Evolutionary conservation across 2,113 vertebrate species (phyloP), one percentile per base, ranked within the genome.

Genomic region (Pantherophis guttatus): DNA sequence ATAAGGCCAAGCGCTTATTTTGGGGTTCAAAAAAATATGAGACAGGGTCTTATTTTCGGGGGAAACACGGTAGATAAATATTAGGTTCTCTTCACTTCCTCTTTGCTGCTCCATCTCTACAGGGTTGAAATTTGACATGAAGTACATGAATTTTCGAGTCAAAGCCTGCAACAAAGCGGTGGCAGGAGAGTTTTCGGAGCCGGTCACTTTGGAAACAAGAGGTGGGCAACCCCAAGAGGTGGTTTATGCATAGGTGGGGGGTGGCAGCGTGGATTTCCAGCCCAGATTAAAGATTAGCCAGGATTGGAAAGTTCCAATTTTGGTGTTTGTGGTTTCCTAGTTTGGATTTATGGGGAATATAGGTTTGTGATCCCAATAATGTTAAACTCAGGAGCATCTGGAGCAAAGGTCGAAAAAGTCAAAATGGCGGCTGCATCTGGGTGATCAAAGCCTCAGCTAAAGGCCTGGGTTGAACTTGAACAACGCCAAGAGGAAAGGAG

Each of bases 151-250:
- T 7, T 99, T 99, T 91, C 98, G 99, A 0, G 99, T 99, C 62
- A 99, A 97, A 94, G 99, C 99, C 0, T 99, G 99, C 50, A 99
- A 99, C 97, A 99, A 99, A 95, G 99, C 99, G 0, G 99, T 99
- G 91, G 98, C 99, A 0, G 99, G 99, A n/a, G 99, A 99, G 90
- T 99, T 99, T 97, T 99, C 99, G 0, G 99, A 99, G 95, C 97
- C 98, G 0, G 96, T 99, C 92, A 99, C 98, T 65, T 93, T 99
- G 93, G 99, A 99, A 97, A 99, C 99, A 0, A 97, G 97, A 94
- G 99, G 99, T 99, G 95, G 96, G 97, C 95, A 52, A 0, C 10
- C 0, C 24, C 44, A 12, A 55, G 39, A 12, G 53, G 6, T 21
- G 2, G 8, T n/a, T 48, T 17, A 29, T 90, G 39, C 29, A n/a